Base-by-base conservation (phyloP, 2,113 vertebrate species). In the Eidolon helvum region DNA sequence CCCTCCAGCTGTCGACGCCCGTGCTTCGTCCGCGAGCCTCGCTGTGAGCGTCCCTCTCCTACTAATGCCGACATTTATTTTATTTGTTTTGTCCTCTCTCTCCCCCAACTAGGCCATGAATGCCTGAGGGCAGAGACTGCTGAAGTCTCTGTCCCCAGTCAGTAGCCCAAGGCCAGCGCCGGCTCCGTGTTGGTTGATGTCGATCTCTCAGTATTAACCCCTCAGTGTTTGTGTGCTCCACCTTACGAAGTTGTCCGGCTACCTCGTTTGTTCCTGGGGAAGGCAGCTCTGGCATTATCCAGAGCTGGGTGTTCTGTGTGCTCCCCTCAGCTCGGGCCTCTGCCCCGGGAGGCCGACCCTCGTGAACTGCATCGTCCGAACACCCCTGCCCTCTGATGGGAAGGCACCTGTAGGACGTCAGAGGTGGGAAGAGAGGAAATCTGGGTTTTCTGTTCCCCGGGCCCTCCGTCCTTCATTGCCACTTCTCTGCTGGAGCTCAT, bases 1-100 rank as follows among this genome's bases (percentile, higher is more conserved):
- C 11, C 40, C 33, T 40, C 66, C 4, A 26, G 11, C 21, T 12
- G 38, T 12, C 48, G 48, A 14, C 0, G 48, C 5, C 48, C 48
- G 3, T 0, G 48, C 48, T 48, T 2, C 18, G 0, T 14, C 15
- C 2, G 6, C 30, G 21, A 40, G 21, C 30, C 15, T 28, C 14
- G 4, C 19, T 33, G 4, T 40, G 1, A 61, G 12, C 61, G 75
- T 16, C 35, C 3, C 0, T 10, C 61, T 68, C 61, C 43, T 33
- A n/a, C n/a, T 50, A 7, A 66, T 4, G 2, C 12, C n/a, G 35
- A 40, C n/a, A 21, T 53, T 85, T 35, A 24, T 53, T 71, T 61
- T 26, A 16, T 75, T 22, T 75, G 9, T 59, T 43, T n/a, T 35
- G 16, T 66, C 33, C 2, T 50, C 0, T 69, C 10, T 53, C 11